Evolutionary conservation across 2,888 invertebrate species (phyloP).

Genomic region (Lasius fuliginosus): DNA sequence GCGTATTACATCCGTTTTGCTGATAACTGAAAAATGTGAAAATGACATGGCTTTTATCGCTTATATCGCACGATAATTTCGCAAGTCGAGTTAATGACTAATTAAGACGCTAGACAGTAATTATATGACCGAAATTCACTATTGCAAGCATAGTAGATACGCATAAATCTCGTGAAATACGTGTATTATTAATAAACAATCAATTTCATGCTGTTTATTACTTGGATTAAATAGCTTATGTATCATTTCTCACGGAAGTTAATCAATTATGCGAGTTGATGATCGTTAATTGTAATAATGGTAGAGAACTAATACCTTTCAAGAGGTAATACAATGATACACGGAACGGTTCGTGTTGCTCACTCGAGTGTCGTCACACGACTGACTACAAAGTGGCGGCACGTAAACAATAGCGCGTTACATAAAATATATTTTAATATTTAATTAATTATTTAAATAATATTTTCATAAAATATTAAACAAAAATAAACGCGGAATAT

Average conservation of each 20-base stretch:
- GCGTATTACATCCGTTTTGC: not conserved
- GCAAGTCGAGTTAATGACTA: not conserved
- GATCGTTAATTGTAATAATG: not conserved
- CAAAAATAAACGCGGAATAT: not conserved
- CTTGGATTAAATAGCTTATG: not conserved
- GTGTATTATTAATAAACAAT: not conserved
- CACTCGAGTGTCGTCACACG: not conserved
- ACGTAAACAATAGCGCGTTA: not conserved
- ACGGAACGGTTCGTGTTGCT: not conserved
- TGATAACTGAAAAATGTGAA: not conserved
- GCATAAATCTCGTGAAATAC: not conserved
- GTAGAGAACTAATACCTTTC: not conserved
- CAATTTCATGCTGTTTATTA: not conserved
- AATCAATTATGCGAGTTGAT: not conserved
- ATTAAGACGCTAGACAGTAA: not conserved
- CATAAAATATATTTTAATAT: no score
- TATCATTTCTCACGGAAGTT: not conserved
- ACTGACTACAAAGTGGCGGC: not conserved
- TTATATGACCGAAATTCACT: not conserved
- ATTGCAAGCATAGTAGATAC: not conserved
- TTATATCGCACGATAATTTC: not conserved
- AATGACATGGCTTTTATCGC: not conserved
- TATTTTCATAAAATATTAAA: not conserved
- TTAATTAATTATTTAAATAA: no score
- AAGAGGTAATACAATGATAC: not conserved